Base-by-base conservation (phyloP, 37 sponge, comb jelly and placozoan species). In the Dysidea cf. avara region DNA sequence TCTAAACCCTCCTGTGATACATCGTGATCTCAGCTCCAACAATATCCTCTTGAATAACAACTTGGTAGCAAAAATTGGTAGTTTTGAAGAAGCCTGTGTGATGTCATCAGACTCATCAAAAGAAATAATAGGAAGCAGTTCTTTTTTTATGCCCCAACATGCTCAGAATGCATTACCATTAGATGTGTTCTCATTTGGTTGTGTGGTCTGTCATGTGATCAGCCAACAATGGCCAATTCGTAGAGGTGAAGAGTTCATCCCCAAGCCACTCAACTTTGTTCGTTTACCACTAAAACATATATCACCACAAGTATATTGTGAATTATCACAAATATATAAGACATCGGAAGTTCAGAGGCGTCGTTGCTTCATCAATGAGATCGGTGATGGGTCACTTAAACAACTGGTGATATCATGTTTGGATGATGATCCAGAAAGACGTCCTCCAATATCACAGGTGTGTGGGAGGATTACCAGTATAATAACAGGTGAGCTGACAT, bases 171-270 rank as follows among this genome's bases (percentile, higher is more conserved):
- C 31, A n/a, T 51, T 51, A 26, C 49, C 32, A 26, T 51, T 69
- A 25, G 70, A 69, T 43, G 70, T 69, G 34, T 69, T 69, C 54
- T 69, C 70, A 22, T 69, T 69, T 69, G 70, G 70, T 18, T 51
- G 51, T 51, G 36, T 69, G 34, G 33, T 69, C 18, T 9, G 21
- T 9, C 22, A 21, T 51, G 29, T 53, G 24, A 28, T 69, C 13
- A 51, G 30, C 26, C 53, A 69, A 26, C 18, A 43, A 22, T 69
- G 70, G 70, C 70, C 70, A 2, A n/a, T n/a, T n/a, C n/a, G n/a
- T n/a, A n/a, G n/a, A n/a, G n/a, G n/a, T n/a, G n/a, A n/a, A n/a
- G n/a, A n/a, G n/a, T n/a, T n/a, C n/a, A 29, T 32, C 2, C 70
- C 70, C 30, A 7, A 9, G 2, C 53, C 47, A 9, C 9, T 53